Evolutionary conservation across 92 coral and sea anemone genomes (phyloP), one percentile per base, ranked within the genome.

Genomic region (Siderastrea siderea): DNA sequence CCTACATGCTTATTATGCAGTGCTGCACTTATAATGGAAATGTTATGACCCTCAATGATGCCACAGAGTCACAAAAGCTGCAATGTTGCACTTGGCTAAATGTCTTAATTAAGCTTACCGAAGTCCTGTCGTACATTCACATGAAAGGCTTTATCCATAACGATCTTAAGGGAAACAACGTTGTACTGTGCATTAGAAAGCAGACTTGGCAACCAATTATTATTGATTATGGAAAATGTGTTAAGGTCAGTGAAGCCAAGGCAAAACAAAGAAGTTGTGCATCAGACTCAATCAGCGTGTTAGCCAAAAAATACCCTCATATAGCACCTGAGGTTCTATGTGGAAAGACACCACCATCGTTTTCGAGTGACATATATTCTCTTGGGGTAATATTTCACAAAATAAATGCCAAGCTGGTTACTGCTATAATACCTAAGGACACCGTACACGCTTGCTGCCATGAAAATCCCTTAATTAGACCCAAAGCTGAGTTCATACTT

Each of bases 81-180:
- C 10, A 50, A 2, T 44, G 45, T 8, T 45, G 10, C 16, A 44
- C 51, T 68, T 68, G 74, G 74, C 45, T 8, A 8, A 50, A 68
- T 44, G 48, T 68, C 45, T 3, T 68, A 44, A 1, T 68, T 1
- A 19, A 46, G 47, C 74, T 68, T 1, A 68, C 74, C 45, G 74
- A 68, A 17, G 74, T 17, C 51, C 45, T 68, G 74, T 3, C 45
- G 45, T 68, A 44, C 15, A 68, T 68, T 19, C 74, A 68, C 52
- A 68, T 7, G 51, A 68, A 68, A 68, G 74, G 74, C 51, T 68
- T 68, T 46, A 47, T 68, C 52, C 74, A 68, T 51, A 44, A 44
- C 4, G 74, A 68, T 68, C 74, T 68, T n/a, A 68, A 68, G 10
- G 74, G 74, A 19, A 68, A 68, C 74, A 68, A 68, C 45, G 74